Evolutionary conservation across 2,888 invertebrate genomes (phyloP).

Genomic region (Volucella inflata): DNA sequence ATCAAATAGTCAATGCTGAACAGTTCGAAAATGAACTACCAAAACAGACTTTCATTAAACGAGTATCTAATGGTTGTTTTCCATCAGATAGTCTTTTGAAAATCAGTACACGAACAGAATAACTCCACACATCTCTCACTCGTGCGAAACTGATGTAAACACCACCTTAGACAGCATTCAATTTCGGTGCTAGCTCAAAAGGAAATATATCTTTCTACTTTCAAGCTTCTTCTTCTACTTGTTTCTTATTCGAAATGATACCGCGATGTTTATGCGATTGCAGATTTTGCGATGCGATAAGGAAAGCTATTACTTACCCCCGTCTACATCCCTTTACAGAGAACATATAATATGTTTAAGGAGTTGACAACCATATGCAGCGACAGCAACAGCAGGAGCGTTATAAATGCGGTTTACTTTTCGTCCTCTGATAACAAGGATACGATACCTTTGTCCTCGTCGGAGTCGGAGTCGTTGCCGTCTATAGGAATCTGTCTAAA

Average conservation of each 20-base stretch:
- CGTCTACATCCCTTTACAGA: background rate
- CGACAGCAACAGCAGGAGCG: slow-evolving; percentile 14
- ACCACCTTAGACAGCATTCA: too few species aligned
- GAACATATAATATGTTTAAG: background rate
- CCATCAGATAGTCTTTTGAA: background rate
- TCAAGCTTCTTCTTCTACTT: too few species aligned
- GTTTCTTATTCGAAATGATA: background rate
- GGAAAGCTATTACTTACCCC: slow-evolving; percentile 53
- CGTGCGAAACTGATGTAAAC: too few species aligned
- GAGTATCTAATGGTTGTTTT: slow-evolving; percentile 25
- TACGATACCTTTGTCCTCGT: background rate
- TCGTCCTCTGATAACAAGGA: slow-evolving; percentile 20
- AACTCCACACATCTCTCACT: too few species aligned
- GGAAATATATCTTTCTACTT: too few species aligned
- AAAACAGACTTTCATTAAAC: slow-evolving; percentile 33
- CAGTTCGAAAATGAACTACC: background rate
- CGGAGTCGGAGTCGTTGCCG: too few species aligned
- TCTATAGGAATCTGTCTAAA: slow-evolving; percentile 29
- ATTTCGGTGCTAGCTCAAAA: too few species aligned
- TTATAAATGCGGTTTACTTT: slow-evolving; percentile 26
- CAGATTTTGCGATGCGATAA: slow-evolving; percentile 36
- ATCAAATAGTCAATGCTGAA: slow-evolving; percentile 23
- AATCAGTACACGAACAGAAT: too few species aligned
- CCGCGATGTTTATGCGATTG: slow-evolving; percentile 40
- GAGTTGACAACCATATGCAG: slow-evolving; percentile 2